These are phyloP conservation scores for Oreotrochilus melanogaster DNA, from an alignment of 2,113 vertebrate species.

Conservation along the genomic window DNA sequence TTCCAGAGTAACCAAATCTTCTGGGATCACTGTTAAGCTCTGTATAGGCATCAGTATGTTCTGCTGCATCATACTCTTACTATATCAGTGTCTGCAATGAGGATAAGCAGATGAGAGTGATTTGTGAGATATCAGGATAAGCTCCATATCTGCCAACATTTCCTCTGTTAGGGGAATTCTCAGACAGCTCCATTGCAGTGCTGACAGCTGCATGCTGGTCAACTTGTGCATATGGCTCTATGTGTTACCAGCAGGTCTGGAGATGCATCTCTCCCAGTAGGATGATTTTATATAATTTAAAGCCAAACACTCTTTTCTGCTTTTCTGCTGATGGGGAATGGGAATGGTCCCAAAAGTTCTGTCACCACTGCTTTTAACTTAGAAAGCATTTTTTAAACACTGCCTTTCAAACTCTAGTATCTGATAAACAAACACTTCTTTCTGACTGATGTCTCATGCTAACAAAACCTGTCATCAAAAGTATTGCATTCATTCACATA, in stretches of 20 bases:
- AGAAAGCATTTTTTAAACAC: not conserved
- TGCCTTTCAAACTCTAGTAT: not conserved
- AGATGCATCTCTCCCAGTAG: not conserved
- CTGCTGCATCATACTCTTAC: not conserved
- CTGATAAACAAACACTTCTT: not conserved
- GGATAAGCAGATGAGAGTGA: not conserved
- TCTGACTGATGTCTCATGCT: not conserved
- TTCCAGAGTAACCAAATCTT: not conserved
- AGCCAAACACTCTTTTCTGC: not conserved
- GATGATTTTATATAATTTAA: not conserved
- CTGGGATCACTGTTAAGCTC: not conserved
- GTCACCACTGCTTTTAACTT: not conserved
- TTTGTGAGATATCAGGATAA: not conserved
- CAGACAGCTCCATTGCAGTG: not conserved
- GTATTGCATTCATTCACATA: not conserved
- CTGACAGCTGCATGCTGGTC: not conserved
- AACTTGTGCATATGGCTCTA: not conserved
- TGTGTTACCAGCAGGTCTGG: not conserved
- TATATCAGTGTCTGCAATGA: not conserved
- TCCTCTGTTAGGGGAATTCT: not conserved
- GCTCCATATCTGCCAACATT: not conserved
- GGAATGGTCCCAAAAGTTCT: not conserved
- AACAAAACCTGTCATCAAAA: not conserved
- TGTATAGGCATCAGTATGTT: not conserved
- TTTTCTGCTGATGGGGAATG: not conserved